These are phyloP conservation scores for Pteropus alecto DNA, from an alignment of 2,113 vertebrate species.

Conservation along the genomic window DNA sequence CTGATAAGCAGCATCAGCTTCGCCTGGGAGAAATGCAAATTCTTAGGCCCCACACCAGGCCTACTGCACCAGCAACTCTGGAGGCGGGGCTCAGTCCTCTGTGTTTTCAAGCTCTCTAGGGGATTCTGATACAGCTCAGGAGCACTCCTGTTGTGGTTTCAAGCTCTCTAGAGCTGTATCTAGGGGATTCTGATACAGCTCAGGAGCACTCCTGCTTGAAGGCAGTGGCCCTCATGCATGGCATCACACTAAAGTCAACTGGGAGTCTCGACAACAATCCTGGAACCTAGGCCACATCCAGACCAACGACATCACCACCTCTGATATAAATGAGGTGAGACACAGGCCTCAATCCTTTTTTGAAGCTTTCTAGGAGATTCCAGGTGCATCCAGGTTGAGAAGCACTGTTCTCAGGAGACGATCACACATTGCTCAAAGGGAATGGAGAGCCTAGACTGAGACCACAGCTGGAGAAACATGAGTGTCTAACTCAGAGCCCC, in stretches of 20 bases:
- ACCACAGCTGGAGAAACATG: background rate
- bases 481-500: too few species aligned
- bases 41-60: background rate
- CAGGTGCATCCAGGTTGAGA: background rate
- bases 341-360: background rate
- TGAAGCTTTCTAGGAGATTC: background rate
- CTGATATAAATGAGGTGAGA: background rate
- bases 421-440: background rate
- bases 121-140: background rate
- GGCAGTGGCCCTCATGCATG: accelerated
- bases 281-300: background rate
- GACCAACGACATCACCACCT: background rate
- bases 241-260: background rate
- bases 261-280: background rate
- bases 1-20: background rate
- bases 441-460: background rate
- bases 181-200: background rate
- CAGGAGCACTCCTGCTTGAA: background rate
- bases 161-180: background rate
- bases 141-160: too few species aligned
- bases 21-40: background rate
- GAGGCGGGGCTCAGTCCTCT: too few species aligned
- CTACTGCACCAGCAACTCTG: background rate
- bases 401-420: background rate
- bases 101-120: background rate